phyloP scores from a whole-genome alignment of 2,113 vertebrate species.

The Argyrosomus japonicus region DNA sequence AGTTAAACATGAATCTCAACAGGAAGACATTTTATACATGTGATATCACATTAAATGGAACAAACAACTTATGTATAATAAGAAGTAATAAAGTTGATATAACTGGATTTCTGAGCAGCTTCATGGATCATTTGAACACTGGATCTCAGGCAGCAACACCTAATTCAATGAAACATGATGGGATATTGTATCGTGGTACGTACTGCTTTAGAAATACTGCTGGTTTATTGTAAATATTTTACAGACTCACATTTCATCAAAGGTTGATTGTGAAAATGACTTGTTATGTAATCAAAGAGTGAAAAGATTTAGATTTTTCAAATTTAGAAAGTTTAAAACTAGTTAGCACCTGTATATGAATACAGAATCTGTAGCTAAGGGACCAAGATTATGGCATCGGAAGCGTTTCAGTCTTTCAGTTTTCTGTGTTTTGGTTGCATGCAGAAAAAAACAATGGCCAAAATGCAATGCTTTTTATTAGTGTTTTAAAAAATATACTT shows the following conservation, averaged over 20 bases:
- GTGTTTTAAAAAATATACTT: no score
- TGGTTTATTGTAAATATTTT: not conserved
- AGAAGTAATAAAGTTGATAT: not conserved
- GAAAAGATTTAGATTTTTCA: not conserved
- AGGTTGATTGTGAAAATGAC: not conserved
- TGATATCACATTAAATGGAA: not conserved
- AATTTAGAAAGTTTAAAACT: no score
- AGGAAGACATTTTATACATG: not conserved
- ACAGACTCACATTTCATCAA: constrained; percentile 5
- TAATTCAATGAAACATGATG: not conserved
- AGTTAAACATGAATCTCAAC: not conserved
- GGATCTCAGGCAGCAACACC: not conserved
- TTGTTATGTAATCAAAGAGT: constrained; percentile 5
- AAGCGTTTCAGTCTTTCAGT: no score
- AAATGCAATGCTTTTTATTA: no score
- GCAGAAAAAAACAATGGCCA: no score
- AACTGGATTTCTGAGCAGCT: not conserved
- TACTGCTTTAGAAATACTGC: not conserved
- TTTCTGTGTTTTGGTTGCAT: no score
- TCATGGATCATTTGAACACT: not conserved
- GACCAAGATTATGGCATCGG: no score
- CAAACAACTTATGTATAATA: not conserved
- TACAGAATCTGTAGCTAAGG: no score
- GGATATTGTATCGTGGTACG: not conserved
- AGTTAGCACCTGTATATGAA: no score